Evolutionary conservation across 2,113 vertebrate genomes (phyloP).

Genomic region (Scytalopus superciliaris): DNA sequence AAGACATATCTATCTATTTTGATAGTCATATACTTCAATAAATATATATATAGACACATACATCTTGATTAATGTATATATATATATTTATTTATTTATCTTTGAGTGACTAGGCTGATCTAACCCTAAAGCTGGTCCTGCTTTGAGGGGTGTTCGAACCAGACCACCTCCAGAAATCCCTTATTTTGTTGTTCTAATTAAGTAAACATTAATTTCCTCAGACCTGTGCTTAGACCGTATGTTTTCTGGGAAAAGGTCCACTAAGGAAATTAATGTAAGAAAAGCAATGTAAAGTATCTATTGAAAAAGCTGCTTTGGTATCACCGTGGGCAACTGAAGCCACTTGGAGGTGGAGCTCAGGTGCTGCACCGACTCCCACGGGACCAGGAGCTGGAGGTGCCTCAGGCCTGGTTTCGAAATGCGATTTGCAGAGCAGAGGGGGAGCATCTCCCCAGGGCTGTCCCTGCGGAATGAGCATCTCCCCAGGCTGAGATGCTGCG

Average conservation of each 20-base stretch:
- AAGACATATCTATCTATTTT: not conserved
- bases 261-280: not conserved
- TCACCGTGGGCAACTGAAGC: not conserved
- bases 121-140: not conserved
- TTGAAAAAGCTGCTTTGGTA: not conserved
- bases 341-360: not conserved
- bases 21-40: not conserved
- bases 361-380: not conserved
- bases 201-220: not conserved
- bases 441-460: too few species aligned
- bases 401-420: too few species aligned
- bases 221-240: not conserved
- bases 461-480: too few species aligned
- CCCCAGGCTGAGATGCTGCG: too few species aligned
- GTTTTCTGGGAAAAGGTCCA: not conserved
- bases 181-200: not conserved
- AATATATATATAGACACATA: not conserved
- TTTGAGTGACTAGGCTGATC: not conserved
- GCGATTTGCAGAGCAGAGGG: too few species aligned
- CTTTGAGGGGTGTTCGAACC: not conserved
- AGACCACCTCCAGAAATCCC: not conserved
- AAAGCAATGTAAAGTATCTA: not conserved
- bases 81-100: not conserved
- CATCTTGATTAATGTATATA: not conserved
- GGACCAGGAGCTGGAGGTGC: rapidly evolving